Conservation (phyloP, 2,113 vertebrate species). For the Marmota monax region DNA sequence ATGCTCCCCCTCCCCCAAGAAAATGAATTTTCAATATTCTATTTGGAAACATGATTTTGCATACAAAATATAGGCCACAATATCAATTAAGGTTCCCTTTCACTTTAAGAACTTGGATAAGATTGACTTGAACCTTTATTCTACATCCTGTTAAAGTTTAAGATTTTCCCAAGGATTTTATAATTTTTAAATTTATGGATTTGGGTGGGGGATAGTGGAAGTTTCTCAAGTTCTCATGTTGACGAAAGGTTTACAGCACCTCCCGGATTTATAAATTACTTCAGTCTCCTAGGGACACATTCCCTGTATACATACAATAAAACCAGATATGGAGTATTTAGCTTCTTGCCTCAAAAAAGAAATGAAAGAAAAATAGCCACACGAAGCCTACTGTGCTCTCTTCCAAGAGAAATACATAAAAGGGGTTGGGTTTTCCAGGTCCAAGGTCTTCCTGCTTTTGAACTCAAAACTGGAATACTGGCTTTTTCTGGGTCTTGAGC, state of each 20-base stretch:
- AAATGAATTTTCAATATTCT: neutral
- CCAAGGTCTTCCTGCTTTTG: neutral
- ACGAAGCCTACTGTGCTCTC: neutral
- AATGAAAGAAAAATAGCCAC: neutral
- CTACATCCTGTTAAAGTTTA: neutral
- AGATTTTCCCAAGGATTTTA: constrained; percentile 9
- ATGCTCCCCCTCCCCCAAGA: neutral
- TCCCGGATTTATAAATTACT: neutral
- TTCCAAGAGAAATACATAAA: neutral
- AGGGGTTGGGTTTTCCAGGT: neutral
- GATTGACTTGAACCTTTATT: neutral
- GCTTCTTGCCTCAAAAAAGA: neutral
- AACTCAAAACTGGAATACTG: neutral
- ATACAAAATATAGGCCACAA: neutral
- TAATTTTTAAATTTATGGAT: neutral
- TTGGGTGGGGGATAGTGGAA: neutral
- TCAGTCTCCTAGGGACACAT: neutral
- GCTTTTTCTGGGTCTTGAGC: neutral
- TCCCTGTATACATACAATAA: neutral
- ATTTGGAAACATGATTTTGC: constrained; percentile 28
- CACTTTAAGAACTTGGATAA: neutral
- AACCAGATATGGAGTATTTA: neutral
- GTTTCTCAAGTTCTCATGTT: neutral
- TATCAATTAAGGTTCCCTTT: neutral
- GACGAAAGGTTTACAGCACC: neutral